A percentile compares a stretch with the other conserved stretches of the same genome.
Conservation (phyloP, 2,888 invertebrate genomes). For the Sarcophaga rosellei region DNA sequence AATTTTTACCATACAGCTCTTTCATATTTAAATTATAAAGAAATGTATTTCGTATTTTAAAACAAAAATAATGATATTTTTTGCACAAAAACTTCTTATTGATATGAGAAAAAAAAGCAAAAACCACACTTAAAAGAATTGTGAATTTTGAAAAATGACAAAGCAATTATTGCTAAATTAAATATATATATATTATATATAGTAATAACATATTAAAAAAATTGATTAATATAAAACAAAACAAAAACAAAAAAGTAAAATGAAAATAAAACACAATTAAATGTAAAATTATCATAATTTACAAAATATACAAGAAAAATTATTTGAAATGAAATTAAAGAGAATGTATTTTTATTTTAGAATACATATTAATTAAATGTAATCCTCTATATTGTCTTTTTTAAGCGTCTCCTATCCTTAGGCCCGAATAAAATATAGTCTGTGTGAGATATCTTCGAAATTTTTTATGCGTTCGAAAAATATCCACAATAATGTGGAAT, state of each 20-base stretch:
- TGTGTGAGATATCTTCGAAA: too few relatives aligned
- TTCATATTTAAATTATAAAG: background rate
- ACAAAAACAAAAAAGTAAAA: background rate
- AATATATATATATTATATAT: conserved; percentile 12
- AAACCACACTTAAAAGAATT: conserved; percentile 58
- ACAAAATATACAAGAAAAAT: conserved; percentile 59
- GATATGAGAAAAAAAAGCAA: conserved; percentile 29
- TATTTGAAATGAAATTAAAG: conserved; percentile 48
- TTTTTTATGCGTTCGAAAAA: too few relatives aligned
- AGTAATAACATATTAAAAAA: conserved; percentile 11
- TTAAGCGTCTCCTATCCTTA: too few relatives aligned
- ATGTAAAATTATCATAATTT: conserved; percentile 64
- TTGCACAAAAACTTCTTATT: conserved; percentile 69
- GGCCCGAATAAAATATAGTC: too few relatives aligned
- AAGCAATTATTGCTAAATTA: conserved; percentile 52
- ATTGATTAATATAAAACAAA: conserved; percentile 16
- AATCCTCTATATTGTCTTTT: background rate
- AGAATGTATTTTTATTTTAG: background rate
- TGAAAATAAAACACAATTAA: conserved; percentile 29
- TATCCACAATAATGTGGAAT: too few relatives aligned
- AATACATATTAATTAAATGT: background rate
- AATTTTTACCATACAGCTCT: conserved; percentile 37
- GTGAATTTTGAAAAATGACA: conserved; percentile 62
- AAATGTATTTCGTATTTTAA: conserved; percentile 37
- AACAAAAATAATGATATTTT: conserved; percentile 54